phyloP scores from a whole-genome alignment of 2,797 vertebrate species.

The Scarus forsteni region DNA sequence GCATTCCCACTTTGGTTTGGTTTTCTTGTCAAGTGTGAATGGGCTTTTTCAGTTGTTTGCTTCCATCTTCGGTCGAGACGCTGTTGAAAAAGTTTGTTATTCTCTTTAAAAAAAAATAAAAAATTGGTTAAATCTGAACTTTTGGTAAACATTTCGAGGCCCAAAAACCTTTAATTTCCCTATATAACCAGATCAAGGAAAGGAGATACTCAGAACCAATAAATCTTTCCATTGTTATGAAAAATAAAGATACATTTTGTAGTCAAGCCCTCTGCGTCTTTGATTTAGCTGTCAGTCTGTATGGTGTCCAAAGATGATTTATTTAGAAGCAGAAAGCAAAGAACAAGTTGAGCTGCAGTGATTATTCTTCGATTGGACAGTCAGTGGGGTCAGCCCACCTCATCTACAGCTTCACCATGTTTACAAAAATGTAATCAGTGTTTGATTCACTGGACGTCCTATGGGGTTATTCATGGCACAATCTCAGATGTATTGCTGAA shows the following conservation, averaged over 20 bases:
- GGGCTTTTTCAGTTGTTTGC: no score
- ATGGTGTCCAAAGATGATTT: neutral
- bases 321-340: slow-evolving; percentile 1
- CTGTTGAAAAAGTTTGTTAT: no score
- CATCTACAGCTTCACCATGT: neutral
- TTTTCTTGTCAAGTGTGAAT: no score
- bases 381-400: neutral
- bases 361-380: slow-evolving; percentile 24
- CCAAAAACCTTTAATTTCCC: no score
- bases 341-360: slow-evolving; percentile 8
- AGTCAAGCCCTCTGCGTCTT: no score
- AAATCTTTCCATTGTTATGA: neutral
- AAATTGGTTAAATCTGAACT: neutral
- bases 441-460: slow-evolving; percentile 32
- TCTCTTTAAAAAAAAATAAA: no score
- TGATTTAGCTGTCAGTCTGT: neutral
- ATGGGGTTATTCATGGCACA: slow-evolving; percentile 21
- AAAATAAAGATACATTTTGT: neutral
- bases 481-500: slow-evolving; percentile 1
- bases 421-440: slow-evolving; percentile 28
- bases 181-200: no score
- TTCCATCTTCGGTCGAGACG: no score
- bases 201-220: neutral
- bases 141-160: neutral
- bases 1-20: no score